Evolutionary conservation across 2,113 vertebrate species (phyloP), one percentile per base, ranked within the genome.

Genomic region (Dasyprocta punctata): DNA sequence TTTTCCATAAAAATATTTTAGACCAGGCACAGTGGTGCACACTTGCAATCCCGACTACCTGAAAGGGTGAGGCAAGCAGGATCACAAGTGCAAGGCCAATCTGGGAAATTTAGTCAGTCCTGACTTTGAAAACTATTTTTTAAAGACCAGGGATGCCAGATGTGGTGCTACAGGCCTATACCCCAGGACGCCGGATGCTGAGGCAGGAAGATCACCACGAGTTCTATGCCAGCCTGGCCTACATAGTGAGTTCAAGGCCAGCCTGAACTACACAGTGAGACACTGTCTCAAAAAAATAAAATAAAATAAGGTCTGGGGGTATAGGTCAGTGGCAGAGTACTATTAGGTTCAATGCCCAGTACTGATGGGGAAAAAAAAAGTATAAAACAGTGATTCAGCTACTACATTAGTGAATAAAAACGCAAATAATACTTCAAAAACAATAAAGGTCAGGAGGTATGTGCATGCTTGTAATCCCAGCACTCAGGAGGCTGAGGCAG

Each of bases 1-100:
- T 63, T 90, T 95, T 58, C 26, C 44, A 93, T 73, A 94, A 92
- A 96, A 63, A 93, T 47, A 69, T 81, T 91, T 86, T 86, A 89
- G 28, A 26, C 38, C 22, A 26, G 38, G 38, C 20, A 73, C 38
- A 11, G 8, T 44, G 22, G 38, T 41, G 3, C n/a, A 38, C 8
- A 10, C 38, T 41, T 73, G 20, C 26, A 73, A 73, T 73, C 9
- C 20, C 38, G 44, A 24, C 19, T 73, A 41, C 20, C 22, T 41
- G 36, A 17, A 44, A 73, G 22, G 71, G 8, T 73, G 71, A 73
- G 5, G n/a, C 38, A 41, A 20, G 22, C n/a, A 10, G 9, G 16
- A 41, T 73, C 8, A 73, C 38, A 73, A 44, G 7, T 12, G 3
- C 71, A 73, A 73, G 30, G 67, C 67, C 16, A 69, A 69, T 17